These are phyloP conservation scores for Meloidogyne chitwoodi DNA, from an alignment of 1,140 invertebrate genomes.

Conservation along the genomic window DNA sequence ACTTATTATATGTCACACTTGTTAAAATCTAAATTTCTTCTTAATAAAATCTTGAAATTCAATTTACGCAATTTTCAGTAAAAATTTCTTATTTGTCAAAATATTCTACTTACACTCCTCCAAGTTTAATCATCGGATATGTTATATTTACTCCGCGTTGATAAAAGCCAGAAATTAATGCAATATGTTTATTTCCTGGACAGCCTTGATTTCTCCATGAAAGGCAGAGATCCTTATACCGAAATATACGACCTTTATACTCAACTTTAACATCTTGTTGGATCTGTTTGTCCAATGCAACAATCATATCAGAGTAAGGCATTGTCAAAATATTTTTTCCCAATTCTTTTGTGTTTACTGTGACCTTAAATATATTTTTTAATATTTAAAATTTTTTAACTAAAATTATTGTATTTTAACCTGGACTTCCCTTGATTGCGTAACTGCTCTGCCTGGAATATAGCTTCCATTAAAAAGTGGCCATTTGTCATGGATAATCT, in stretches of 20 bases:
- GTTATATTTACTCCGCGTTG: slow-evolving; percentile 59
- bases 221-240: slow-evolving; percentile 54
- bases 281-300: slow-evolving; percentile 48
- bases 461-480: slow-evolving; percentile 51
- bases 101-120: slow-evolving; percentile 40
- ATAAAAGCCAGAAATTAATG: slow-evolving; percentile 51
- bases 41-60: too few relatives aligned
- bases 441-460: slow-evolving; percentile 56
- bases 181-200: slow-evolving; percentile 54
- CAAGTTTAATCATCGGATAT: slow-evolving; percentile 53
- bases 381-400: too few relatives aligned
- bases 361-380: slow-evolving; percentile 49
- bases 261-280: slow-evolving; percentile 49
- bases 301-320: slow-evolving; percentile 52
- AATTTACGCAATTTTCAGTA: too few relatives aligned
- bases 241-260: slow-evolving; percentile 40
- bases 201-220: slow-evolving; percentile 38
- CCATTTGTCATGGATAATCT: slow-evolving; percentile 56
- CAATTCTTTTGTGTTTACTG: slow-evolving; percentile 44
- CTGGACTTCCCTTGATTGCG: slow-evolving; percentile 56
- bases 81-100: neutral
- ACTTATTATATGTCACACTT: neutral
- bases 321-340: slow-evolving; percentile 53
- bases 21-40: too few relatives aligned
- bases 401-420: slow-evolving; percentile 20